phyloP scores from a whole-genome alignment of 2,113 vertebrate genomes.

The Choloepus hoffmanni region DNA sequence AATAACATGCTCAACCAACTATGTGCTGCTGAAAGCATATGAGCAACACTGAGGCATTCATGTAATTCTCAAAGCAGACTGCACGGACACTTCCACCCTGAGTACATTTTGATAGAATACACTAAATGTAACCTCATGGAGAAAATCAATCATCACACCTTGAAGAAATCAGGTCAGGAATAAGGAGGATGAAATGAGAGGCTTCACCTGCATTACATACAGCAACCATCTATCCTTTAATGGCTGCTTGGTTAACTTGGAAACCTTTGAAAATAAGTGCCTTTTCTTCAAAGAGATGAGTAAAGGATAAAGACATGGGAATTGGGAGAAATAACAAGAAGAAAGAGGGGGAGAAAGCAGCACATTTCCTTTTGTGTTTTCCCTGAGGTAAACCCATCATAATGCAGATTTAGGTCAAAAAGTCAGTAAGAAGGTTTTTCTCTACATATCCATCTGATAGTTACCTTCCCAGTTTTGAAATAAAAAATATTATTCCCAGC shows the following conservation, averaged over 20 bases:
- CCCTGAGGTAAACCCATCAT: not conserved
- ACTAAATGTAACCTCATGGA: not conserved
- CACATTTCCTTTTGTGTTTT: not conserved
- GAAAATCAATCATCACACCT: not conserved
- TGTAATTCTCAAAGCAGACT: not conserved
- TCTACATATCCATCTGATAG: not conserved
- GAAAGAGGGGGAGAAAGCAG: not conserved
- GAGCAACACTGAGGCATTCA: not conserved
- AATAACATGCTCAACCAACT: not conserved
- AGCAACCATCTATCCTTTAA: not conserved
- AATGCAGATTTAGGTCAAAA: slow-evolving; percentile 14
- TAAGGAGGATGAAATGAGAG: slow-evolving; percentile 14
- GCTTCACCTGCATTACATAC: slow-evolving; percentile 13
- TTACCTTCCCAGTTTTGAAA: not conserved
- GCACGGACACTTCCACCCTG: not conserved
- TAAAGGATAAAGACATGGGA: too few relatives aligned
- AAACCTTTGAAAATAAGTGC: not conserved
- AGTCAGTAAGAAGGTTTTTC: slow-evolving; percentile 2
- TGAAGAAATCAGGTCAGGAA: slow-evolving; percentile 63
- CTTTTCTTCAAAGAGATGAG: not conserved
- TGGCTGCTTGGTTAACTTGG: slow-evolving; percentile 10
- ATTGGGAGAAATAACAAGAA: not conserved
- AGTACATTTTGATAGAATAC: not conserved
- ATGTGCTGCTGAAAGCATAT: not conserved
- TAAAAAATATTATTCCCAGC: slow-evolving; percentile 23